phyloP scores from a whole-genome alignment of 2,113 vertebrate species.

The Aphelocoma coerulescens region DNA sequence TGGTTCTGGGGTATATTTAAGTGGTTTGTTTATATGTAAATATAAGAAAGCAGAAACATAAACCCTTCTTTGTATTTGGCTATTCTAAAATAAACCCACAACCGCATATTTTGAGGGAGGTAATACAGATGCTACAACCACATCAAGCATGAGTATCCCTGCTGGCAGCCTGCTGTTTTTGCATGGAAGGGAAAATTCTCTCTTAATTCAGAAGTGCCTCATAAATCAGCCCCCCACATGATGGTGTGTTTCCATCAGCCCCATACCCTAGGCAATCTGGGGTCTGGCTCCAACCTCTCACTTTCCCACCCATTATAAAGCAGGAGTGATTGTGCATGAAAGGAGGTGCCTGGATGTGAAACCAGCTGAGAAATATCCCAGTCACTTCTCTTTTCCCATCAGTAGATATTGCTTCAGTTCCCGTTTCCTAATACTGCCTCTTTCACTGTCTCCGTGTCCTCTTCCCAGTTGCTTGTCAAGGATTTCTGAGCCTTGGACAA shows the following conservation, averaged over 20 bases:
- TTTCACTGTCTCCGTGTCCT: background rate
- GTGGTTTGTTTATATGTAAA: background rate
- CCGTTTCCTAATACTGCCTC: background rate
- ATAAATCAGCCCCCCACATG: rapidly evolving
- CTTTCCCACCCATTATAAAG: background rate
- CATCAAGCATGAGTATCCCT: rapidly evolving
- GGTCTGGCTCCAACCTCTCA: background rate
- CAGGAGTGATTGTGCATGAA: background rate
- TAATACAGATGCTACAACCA: background rate
- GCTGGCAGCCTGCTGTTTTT: background rate
- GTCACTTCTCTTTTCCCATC: constrained; percentile 55
- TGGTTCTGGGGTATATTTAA: background rate
- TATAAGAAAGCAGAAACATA: background rate
- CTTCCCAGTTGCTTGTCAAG: background rate
- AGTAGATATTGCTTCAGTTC: constrained; percentile 11
- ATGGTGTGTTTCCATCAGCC: background rate
- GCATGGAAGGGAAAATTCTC: background rate
- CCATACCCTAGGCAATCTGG: background rate
- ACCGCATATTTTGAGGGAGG: background rate
- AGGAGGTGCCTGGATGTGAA: constrained; percentile 2
- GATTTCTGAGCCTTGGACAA: background rate
- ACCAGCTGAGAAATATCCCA: background rate
- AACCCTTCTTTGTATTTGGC: background rate
- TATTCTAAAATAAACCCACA: background rate
- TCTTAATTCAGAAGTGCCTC: background rate